These are phyloP conservation scores for Saccostrea cuccullata DNA, from an alignment of 1,140 invertebrate species.

Conservation along the genomic window DNA sequence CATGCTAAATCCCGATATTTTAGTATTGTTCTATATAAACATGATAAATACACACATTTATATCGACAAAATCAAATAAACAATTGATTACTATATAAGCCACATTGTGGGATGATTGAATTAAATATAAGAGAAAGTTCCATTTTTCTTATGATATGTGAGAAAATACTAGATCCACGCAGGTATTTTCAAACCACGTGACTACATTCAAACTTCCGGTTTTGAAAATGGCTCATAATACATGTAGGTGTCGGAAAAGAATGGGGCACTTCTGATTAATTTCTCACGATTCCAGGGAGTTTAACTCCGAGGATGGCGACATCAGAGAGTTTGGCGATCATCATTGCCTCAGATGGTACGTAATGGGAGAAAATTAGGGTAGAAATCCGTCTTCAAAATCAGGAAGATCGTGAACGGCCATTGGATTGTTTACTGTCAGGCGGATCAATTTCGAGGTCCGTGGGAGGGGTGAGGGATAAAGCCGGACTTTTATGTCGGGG, in stretches of 20 bases:
- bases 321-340: conserved; percentile 13
- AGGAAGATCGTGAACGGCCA: background rate
- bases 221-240: background rate
- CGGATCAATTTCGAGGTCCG: background rate
- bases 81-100: background rate
- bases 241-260: background rate
- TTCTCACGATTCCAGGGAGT: background rate
- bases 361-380: background rate
- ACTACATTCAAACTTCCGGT: conserved; percentile 20
- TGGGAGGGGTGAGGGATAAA: background rate
- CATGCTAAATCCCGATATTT: too few species aligned
- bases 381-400: background rate
- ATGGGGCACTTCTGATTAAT: conserved; percentile 1
- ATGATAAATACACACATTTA: too few species aligned
- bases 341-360: conserved; percentile 9
- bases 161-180: background rate
- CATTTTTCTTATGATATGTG: background rate
- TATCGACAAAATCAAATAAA: too few species aligned
- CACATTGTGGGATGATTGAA: too few species aligned
- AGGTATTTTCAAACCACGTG: background rate
- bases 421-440: conserved; percentile 22
- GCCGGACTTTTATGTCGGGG: background rate
- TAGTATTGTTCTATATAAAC: too few species aligned
- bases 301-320: conserved; percentile 11
- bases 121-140: background rate